Conservation (phyloP, 2,888 invertebrate genomes). For the Osedax frankpressi region DNA sequence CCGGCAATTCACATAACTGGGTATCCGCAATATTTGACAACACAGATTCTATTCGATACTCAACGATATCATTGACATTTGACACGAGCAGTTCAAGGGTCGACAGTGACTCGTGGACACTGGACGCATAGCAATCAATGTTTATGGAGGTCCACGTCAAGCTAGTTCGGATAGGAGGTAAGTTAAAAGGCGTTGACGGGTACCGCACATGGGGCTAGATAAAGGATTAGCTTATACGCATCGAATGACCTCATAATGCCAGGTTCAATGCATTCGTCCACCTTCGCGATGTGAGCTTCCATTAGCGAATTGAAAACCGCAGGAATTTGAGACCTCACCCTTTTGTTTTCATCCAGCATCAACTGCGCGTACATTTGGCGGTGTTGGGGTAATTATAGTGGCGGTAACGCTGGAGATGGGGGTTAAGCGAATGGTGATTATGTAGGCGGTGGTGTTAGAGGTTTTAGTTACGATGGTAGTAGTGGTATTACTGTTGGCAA, state of each 20-base stretch:
- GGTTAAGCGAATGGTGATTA: no score
- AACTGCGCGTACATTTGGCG: no score
- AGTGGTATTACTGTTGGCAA: no score
- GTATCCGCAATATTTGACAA: conserved; percentile 73
- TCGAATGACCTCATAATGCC: conserved; percentile 13
- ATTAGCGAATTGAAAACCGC: conserved; percentile 78
- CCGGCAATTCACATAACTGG: conserved; percentile 67
- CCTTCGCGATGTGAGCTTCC: conserved; percentile 69
- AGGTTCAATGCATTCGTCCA: conserved; percentile 41
- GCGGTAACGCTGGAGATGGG: no score
- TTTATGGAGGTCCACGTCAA: conserved; percentile 76
- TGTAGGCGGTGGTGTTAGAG: no score
- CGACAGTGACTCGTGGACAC: conserved; percentile 51
- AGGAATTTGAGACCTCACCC: conserved; percentile 48
- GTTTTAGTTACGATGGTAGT: no score
- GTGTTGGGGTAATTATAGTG: no score
- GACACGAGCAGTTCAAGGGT: conserved; percentile 63
- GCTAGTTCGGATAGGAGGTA: conserved; percentile 55
- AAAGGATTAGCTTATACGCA: no score
- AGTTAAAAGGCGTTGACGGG: no score
- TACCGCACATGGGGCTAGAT: no score
- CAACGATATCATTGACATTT: conserved; percentile 43
- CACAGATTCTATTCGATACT: conserved; percentile 67
- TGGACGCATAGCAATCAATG: conserved; percentile 65
- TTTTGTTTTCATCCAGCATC: conserved; percentile 44